Evolutionary conservation across 2,113 vertebrate genomes (phyloP), one percentile per base, ranked within the genome.

Genomic region (Rhabdomys dilectus): DNA sequence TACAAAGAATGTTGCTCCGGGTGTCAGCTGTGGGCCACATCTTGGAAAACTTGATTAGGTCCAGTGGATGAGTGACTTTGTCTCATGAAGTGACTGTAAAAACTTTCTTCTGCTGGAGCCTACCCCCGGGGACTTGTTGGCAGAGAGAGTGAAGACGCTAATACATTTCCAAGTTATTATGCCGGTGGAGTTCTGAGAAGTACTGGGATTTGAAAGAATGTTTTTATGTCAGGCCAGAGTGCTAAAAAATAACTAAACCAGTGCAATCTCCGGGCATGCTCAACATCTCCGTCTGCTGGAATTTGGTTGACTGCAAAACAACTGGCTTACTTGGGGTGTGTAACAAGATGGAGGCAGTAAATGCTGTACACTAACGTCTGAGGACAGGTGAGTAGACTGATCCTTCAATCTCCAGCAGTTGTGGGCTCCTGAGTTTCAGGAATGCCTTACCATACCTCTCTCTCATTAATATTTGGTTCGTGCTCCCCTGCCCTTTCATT

Each of bases 161-260:
- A 98, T 97, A 96, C 87, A 95, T 98, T 98, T 98, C 94, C 60
- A 98, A 98, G 97, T 98, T 98, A 97, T 98, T 98, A 98, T 98
- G 96, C 92, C 95, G 95, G 97, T 93, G 96, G 97, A 98, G 98
- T 95, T 95, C 94, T 92, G 97, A 98, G 97, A 98, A 98, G 97
- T 85, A 92, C 96, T 92, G 91, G 96, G 96, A 95, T 98, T 98
- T 97, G 97, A 97, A 97, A 97, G 78, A 82, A 97, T 97, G 93
- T 97, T 97, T 98, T 98, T 96, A 98, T 97, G 97, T 96, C 92
- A 96, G 95, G 84, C 89, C 95, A 94, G 96, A 97, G 87, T 77
- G 93, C 96, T 97, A 62, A 97, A 97, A 96, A 88, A 95, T 87
- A 78, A 91, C 95, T 42, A 91, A 94, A 93, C 89, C 94, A 2